Percentiles rank a stretch among this genome's conserved stretches.
These are phyloP conservation scores for Drosophila diplacantha DNA, from an alignment of 2,888 invertebrate species.

Conservation along the genomic window DNA sequence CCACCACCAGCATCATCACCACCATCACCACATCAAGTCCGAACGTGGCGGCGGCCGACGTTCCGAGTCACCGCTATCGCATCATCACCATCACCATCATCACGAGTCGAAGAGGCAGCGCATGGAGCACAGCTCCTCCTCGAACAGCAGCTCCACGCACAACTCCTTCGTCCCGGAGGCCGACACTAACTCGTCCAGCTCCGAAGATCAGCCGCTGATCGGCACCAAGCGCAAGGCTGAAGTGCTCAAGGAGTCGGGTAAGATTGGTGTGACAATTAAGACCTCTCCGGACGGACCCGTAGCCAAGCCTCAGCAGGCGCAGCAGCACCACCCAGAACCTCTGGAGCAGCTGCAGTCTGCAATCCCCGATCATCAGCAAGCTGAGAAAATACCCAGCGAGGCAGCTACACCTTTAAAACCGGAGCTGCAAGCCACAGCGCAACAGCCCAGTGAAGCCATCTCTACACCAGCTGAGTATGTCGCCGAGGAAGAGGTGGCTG, in stretches of 20 bases:
- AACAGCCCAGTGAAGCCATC: constrained; percentile 72
- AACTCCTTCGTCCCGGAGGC: constrained; percentile 77
- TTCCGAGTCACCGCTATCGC: constrained; percentile 73
- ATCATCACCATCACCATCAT: constrained; percentile 61
- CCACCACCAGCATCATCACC: constrained; percentile 63
- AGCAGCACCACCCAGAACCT: constrained; percentile 76
- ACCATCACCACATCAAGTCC: constrained; percentile 64
- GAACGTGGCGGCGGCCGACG: constrained; percentile 74
- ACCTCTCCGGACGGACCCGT: constrained; percentile 80
- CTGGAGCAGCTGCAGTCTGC: constrained; percentile 66
- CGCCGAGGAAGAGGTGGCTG: constrained; percentile 46
- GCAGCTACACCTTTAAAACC: constrained; percentile 74
- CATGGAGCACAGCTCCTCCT: constrained; percentile 59
- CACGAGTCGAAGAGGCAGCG: constrained; percentile 62
- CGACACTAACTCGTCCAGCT: constrained; percentile 80
- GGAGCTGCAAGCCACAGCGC: constrained; percentile 58
- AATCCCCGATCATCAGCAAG: constrained; percentile 63
- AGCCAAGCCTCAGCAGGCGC: constrained; percentile 69
- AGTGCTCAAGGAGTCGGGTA: constrained; percentile 91
- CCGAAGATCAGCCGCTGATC: constrained; percentile 81
- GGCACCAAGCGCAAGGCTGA: constrained; percentile 92
- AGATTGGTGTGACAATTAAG: constrained; percentile 93
- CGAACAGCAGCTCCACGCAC: constrained; percentile 53
- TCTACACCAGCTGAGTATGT: constrained; percentile 25
- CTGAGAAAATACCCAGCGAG: constrained; percentile 68